phyloP scores from a whole-genome alignment of 2,797 vertebrate species.

The Myotis myotis region DNA sequence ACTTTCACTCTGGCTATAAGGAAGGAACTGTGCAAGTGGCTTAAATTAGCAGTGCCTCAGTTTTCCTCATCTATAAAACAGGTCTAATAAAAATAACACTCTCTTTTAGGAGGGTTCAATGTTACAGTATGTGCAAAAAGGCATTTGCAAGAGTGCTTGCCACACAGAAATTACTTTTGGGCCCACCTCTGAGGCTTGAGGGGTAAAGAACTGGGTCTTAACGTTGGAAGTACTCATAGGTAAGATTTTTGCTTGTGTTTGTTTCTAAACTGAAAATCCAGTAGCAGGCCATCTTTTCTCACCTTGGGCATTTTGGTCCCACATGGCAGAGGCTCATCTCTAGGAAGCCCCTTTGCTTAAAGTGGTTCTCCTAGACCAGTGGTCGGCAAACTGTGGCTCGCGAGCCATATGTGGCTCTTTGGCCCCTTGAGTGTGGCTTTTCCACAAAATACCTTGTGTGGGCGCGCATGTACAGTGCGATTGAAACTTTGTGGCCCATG shows the following conservation, averaged over 20 bases:
- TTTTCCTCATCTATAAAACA: neutral
- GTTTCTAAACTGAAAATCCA: neutral
- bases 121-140: neutral
- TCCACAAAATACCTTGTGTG: too few relatives aligned
- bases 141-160: neutral
- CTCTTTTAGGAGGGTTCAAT: neutral
- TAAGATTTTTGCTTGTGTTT: neutral
- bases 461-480: too few relatives aligned
- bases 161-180: neutral
- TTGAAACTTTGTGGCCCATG: too few relatives aligned
- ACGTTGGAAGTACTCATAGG: neutral
- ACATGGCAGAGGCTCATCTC: neutral
- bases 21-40: neutral
- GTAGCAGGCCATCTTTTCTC: neutral
- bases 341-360: neutral
- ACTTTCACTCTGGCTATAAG: neutral
- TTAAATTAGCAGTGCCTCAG: neutral
- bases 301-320: neutral
- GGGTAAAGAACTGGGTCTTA: neutral
- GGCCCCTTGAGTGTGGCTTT: too few relatives aligned
- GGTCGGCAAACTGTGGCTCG: too few relatives aligned
- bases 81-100: neutral
- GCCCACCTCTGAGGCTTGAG: neutral
- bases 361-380: neutral
- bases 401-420: too few relatives aligned